These are phyloP conservation scores for Pipa parva DNA, from an alignment of 2,113 vertebrate genomes.

Conservation along the genomic window DNA sequence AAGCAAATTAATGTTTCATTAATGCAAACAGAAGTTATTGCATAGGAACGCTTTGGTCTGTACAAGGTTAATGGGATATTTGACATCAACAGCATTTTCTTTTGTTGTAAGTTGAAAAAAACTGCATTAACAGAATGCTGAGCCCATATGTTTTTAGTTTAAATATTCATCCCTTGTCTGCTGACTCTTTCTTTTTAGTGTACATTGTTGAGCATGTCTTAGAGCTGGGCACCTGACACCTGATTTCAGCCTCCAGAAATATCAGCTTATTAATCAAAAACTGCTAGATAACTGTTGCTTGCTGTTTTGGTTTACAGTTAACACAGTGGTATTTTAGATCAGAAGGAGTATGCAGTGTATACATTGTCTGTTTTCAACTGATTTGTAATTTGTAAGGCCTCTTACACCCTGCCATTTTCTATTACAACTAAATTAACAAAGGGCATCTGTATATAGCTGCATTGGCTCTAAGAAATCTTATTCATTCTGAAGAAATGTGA, in stretches of 20 bases:
- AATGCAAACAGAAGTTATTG: no score
- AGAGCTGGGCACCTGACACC: constrained; percentile 11
- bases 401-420: no score
- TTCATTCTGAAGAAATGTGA: no score
- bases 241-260: constrained; percentile 4
- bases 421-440: no score
- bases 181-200: constrained; percentile 5
- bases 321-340: neutral
- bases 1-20: no score
- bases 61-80: no score
- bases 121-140: neutral
- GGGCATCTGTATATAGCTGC: no score
- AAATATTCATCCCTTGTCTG: constrained; percentile 10
- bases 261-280: constrained; percentile 1
- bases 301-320: neutral
- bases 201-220: neutral
- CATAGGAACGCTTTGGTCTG: neutral
- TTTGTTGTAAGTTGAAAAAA: neutral
- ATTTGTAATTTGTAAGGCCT: no score
- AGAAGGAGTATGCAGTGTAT: no score
- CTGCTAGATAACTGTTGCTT: neutral
- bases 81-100: neutral
- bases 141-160: constrained; percentile 12
- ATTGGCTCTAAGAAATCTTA: no score
- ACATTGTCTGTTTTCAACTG: no score